Percentiles rank a stretch among this genome's conserved stretches.
Conservation (phyloP, 2,113 vertebrate genomes). For the Vanacampus margaritifer region DNA sequence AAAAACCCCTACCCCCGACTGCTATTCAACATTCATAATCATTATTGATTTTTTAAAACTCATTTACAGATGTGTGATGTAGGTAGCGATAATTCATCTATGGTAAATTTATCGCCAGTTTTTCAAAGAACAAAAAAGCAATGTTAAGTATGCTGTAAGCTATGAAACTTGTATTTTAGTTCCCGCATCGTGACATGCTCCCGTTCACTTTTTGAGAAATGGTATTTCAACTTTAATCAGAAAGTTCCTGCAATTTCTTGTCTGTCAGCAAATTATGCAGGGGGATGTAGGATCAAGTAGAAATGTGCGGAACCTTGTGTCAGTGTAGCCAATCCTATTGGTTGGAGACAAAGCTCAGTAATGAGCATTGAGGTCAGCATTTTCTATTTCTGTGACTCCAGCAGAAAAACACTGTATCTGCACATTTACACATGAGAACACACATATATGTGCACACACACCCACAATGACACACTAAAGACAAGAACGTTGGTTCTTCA, state of each 20-base stretch:
- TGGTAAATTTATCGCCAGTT: not conserved
- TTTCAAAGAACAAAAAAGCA: not conserved
- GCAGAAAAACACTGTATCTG: constrained; percentile 17
- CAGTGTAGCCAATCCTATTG: constrained; percentile 31
- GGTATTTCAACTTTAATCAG: constrained; percentile 26
- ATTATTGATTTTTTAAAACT: no score
- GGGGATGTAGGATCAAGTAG: constrained; percentile 28
- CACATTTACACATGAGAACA: constrained; percentile 3
- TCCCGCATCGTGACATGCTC: constrained; percentile 10
- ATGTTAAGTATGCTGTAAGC: not conserved
- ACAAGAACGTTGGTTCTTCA: constrained; percentile 28
- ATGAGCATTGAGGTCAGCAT: constrained; percentile 58
- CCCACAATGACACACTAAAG: constrained; percentile 22
- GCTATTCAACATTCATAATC: no score
- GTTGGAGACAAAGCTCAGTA: constrained; percentile 45
- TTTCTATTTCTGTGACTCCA: constrained; percentile 47
- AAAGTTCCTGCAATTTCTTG: constrained; percentile 26
- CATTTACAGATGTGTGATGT: no score
- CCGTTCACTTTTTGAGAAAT: constrained; percentile 29
- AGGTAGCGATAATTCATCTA: not conserved
- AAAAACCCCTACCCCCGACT: no score
- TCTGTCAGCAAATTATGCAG: constrained; percentile 56
- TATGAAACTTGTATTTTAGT: constrained; percentile 11
- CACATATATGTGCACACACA: not conserved
- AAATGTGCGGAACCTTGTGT: constrained; percentile 35